Evolutionary conservation across 2,888 invertebrate species (phyloP), one percentile per base, ranked within the genome.

Genomic region (Leptogaster cylindrica): DNA sequence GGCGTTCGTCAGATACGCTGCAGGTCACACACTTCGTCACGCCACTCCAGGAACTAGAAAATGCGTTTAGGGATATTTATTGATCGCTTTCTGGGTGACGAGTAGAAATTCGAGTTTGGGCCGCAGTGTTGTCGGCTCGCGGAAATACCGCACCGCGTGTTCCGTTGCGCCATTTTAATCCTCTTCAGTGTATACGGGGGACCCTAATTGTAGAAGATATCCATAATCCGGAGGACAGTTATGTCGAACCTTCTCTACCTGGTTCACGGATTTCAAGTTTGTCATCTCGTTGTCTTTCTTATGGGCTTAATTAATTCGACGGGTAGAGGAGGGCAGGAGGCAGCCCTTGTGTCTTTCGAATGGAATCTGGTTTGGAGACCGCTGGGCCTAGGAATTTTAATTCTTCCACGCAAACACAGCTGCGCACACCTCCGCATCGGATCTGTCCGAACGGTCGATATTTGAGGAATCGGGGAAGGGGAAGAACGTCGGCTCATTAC

Each of bases 11-110:
- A n/a, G n/a, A n/a, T n/a, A n/a, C n/a, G n/a, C n/a, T n/a, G n/a
- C n/a, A n/a, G n/a, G n/a, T n/a, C n/a, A n/a, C n/a, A n/a, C n/a
- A n/a, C n/a, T n/a, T n/a, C n/a, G n/a, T n/a, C n/a, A n/a, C n/a
- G n/a, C n/a, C n/a, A n/a, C n/a, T 66, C 52, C 27, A 16, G 23
- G 23, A 61, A 69, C 69, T 69, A 69, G 69, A 69, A 69, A 69
- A 69, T 69, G 69, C 69, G 67, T 69, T 69, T 69, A 69, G 67
- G 69, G 69, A 50, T 67, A 66, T 64, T 68, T 68, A 50, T 67
- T 48, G 61, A 67, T 66, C 44, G 18, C 33, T 28, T 41, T 25
- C 27, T 16, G 18, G 65, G 39, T 41, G 52, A 52, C 52, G 65
- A 50, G 14, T 51, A 65, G 65, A 51, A 51, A 36, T 41, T 65